Conservation (phyloP, 2,797 vertebrate species). For the Arnoldichthys spilopterus region DNA sequence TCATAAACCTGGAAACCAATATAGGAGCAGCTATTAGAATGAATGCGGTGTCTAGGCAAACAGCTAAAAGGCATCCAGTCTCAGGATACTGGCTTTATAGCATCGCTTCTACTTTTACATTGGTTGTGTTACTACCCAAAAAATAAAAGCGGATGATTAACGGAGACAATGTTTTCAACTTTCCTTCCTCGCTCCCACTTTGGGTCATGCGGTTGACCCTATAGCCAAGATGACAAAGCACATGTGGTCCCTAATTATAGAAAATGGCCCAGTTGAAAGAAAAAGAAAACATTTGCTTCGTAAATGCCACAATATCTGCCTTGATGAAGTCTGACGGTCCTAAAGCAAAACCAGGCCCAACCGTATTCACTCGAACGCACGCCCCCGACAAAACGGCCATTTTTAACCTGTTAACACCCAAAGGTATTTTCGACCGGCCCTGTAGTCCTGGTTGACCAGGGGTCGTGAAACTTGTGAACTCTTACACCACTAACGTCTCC, state of each 20-base stretch:
- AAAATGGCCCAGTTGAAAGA: constrained; percentile 55
- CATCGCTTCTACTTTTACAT: constrained; percentile 18
- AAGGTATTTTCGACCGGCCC: constrained; percentile 32
- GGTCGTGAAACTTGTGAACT: constrained; percentile 54
- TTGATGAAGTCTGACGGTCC: constrained; percentile 46
- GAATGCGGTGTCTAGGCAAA: background rate
- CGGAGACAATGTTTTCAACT: constrained; percentile 34
- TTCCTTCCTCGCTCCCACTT: constrained; percentile 28
- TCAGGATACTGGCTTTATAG: constrained; percentile 18
- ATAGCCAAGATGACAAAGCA: constrained; percentile 44
- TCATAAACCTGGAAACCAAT: constrained; percentile 34
- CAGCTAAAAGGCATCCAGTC: background rate
- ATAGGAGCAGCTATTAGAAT: background rate
- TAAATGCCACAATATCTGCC: constrained; percentile 34
- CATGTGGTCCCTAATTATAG: constrained; percentile 55
- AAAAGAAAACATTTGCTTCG: constrained; percentile 52
- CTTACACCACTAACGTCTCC: constrained; percentile 56
- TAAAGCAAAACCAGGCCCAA: constrained; percentile 50
- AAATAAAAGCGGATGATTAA: constrained; percentile 19
- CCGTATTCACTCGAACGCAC: constrained; percentile 43
- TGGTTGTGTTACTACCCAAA: constrained; percentile 17
- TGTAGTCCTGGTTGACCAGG: constrained; percentile 27
- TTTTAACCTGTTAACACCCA: constrained; percentile 42
- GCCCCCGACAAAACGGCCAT: constrained; percentile 35
- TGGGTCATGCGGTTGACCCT: constrained; percentile 48